Evolutionary conservation across 2,113 vertebrate genomes (phyloP), one percentile per base, ranked within the genome.

Genomic region (Bombycilla garrulus): DNA sequence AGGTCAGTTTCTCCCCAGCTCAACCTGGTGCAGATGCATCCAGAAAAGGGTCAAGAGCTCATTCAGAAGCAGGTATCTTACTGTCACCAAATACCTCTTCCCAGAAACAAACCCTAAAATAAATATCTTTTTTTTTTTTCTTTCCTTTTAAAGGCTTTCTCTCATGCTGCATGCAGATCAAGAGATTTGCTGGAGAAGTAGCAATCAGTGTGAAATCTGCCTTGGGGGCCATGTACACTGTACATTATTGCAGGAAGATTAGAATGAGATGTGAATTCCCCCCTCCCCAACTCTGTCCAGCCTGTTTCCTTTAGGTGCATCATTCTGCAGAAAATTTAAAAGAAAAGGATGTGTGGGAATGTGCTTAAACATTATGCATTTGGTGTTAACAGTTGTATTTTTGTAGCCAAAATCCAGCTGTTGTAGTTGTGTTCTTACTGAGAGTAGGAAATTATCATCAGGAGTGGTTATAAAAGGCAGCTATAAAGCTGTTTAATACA

Each of bases 1-100:
- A 98, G 99, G 90, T 99, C 99, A 2, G 99, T 99, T 15, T 99
- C 99, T 66, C 99, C 99, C 5, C 99, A 99, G 97, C 98, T 99
- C 90, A 99, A 99, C 96, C 97, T 99, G 54, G 99, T 99, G 44
- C 99, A 99, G 92, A 99, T 99, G 99, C 98, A 99, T 81, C 99
- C 99, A 6, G 99, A 99, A 88, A 99, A 99, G 92, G 99, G 99
- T 31, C 99, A 99, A 95, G 99, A 99, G 86, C 99, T 99, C 35
- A 99, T 99, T 97, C 99, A 99, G 97, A 99, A 99, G 92, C 99
- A 99, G 98, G 99, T 99, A 94, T 29, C 38, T 62, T 66, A 44
- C 38, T 65, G 24, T 29, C 53, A 62, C n/a, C 29, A 42, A 88
- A 64, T 15, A 74, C 29, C 29, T 81, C 61, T 67, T n/a, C 24